Base-by-base conservation (phyloP, 2,888 invertebrate genomes). In the Leucoptera coffeella region DNA sequence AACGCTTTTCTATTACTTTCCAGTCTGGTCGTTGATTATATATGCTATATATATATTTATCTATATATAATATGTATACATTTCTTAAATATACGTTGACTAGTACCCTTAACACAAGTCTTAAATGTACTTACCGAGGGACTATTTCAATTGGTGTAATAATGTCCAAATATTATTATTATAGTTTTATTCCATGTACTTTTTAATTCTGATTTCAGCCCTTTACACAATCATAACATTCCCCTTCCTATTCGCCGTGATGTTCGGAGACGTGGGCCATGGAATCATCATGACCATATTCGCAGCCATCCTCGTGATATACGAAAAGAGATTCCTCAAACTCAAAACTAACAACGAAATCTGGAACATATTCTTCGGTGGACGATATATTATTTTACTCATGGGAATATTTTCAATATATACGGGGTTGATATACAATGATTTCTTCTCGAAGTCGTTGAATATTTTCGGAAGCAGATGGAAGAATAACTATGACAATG, bases 221-320 rank as follows among this genome's bases (percentile, higher is more conserved):
- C 65, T 80, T 14, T 85, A 79, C 50, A 79, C 82, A 32, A 78
- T 82, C 40, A 74, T 85, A 37, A 80, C 84, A 45, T 85, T 85
- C 67, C 85, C 85, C 20, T 85, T 85, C 54, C 64, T 85, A 29
- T 85, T 85, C 54, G 82, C 82, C 33, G 78, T 85, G 32, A 85
- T 85, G 85, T 85, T 85, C 51, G 85, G 85, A 12, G 85, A 85
- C 54, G 64, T 77, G 37, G 85, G 85, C 12, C 85, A 85, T 45
- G 85, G 82, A 1, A 36, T 79, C 12, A 61, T 85, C 31, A 78
- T 85, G 78, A 65, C 80, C 4, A 41, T 73, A 24, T 80, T 81
- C 43, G 80, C 76, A 4, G 57, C 74, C 9, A 76, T 74, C 53
- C 71, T 84, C 54, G 76, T 82, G 29, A 42, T 80, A 25, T 71